Evolutionary conservation across 2,888 invertebrate species (phyloP), one percentile per base, ranked within the genome.

Genomic region (Chelonus formosanus): DNA sequence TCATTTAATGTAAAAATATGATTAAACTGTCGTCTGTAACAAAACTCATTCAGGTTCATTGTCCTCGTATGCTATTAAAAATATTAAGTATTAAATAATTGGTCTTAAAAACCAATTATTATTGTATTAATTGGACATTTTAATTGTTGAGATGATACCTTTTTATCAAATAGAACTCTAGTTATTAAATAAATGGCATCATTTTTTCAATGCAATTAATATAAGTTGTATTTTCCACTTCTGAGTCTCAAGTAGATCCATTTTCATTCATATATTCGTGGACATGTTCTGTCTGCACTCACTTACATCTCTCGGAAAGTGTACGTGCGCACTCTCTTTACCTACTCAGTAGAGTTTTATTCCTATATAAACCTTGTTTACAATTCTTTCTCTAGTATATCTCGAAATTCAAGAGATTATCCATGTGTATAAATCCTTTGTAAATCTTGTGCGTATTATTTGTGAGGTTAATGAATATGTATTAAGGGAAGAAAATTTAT

Each of bases 261-360:
- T 78, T 76, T 75, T 76, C 74, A 76, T 74, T 73, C 74, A 73
- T 78, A 71, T 79, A 75, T 75, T 79, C 74, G 67, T 66, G 68
- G 71, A 70, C 73, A 73, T 74, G 74, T 72, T 70, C 73, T 69
- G 71, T 66, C 72, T 68, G 64, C 68, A 70, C 73, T 70, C 74
- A 75, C 75, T 76, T 74, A 69, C 67, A 70, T 73, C 70, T 48
- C 34, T 59, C 34, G 8, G 32, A 10, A 43, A 3, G 32, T 10
- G n/a, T 48, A 7, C 59, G 48, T 59, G 10, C 48, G 34, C 47
- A 8, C 34, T 48, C 32, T 32, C 10, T 35, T n/a, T 20, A 20
- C 20, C 20, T 20, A 6, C 35, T 59, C n/a, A 6, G 10, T 59
- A 3, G 48, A 48, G 10, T 59, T 59, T 59, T 48, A 59, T 59